A percentile compares a stretch with the other conserved stretches of the same genome.
phyloP scores from a whole-genome alignment of 2,113 vertebrate species.

The Mastomys natalensis region DNA sequence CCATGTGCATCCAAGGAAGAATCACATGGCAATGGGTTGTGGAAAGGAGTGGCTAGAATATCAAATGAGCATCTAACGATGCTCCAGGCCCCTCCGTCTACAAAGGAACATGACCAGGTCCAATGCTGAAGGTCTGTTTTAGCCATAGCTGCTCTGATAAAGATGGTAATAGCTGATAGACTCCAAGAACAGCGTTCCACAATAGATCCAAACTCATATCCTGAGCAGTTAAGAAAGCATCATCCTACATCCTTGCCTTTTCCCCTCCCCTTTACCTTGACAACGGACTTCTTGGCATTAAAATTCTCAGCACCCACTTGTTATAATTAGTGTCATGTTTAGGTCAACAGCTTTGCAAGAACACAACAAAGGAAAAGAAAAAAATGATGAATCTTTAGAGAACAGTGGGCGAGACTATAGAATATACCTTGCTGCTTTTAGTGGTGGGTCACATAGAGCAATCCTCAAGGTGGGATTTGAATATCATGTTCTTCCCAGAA shows the following conservation, averaged over 20 bases:
- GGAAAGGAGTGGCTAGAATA: background rate
- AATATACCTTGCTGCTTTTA: background rate
- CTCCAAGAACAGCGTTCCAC: background rate
- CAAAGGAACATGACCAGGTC: background rate
- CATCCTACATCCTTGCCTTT: background rate
- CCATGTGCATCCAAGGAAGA: background rate
- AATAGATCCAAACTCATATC: background rate
- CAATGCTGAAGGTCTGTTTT: background rate
- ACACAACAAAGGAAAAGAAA: background rate
- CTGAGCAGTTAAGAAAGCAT: background rate
- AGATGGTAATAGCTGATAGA: background rate
- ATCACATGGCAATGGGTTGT: too few relatives aligned
- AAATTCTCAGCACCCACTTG: background rate
- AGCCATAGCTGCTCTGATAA: background rate
- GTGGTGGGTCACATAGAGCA: background rate
- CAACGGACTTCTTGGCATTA: background rate
- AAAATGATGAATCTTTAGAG: background rate
- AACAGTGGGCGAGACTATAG: accelerated
- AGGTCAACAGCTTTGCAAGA: background rate
- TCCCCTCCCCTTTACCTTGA: background rate
- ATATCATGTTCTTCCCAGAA: background rate
- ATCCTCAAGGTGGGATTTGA: background rate
- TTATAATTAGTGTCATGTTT: background rate
- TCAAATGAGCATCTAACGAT: background rate
- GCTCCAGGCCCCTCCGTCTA: background rate